Conservation (phyloP, 1,140 invertebrate genomes). For the Scaptomyza montana region DNA sequence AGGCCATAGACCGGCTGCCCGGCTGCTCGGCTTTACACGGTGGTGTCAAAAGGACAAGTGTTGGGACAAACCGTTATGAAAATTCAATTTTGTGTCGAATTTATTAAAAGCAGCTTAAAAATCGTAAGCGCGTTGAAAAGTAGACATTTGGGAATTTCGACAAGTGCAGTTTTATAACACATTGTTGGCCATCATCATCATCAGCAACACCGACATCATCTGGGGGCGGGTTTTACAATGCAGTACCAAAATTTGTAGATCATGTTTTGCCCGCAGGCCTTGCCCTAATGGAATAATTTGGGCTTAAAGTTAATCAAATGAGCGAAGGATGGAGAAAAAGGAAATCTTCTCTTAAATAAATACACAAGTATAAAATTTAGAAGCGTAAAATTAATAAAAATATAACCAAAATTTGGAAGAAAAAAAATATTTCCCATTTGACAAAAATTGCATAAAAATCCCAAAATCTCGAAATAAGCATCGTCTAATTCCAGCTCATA, state of each 20-base stretch:
- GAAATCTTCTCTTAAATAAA: too few species aligned
- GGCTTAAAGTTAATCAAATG: conserved; percentile 63
- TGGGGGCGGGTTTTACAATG: conserved; percentile 36
- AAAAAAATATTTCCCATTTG: too few species aligned
- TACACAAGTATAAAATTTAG: too few species aligned
- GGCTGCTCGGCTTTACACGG: conserved; percentile 16
- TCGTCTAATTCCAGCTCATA: conserved; percentile 42
- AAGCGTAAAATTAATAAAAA: too few species aligned
- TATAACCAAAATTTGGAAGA: too few species aligned
- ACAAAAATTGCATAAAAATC: too few species aligned
- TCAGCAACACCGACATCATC: neutral
- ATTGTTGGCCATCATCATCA: neutral
- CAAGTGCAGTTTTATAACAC: conserved; percentile 57
- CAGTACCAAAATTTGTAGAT: conserved; percentile 22
- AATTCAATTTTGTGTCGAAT: conserved; percentile 83
- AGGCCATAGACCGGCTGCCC: neutral
- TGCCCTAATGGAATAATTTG: conserved; percentile 69
- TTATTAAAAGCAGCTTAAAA: conserved; percentile 83
- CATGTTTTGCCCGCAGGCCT: conserved; percentile 63
- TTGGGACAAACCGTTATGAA: conserved; percentile 67
- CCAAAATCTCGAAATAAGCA: conserved; percentile 25
- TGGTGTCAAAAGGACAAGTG: conserved; percentile 79
- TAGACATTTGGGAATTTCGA: conserved; percentile 79
- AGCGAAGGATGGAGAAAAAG: neutral
- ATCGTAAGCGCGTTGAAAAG: conserved; percentile 73